phyloP scores from a whole-genome alignment of 2,888 invertebrate species.

The Labia minor region DNA sequence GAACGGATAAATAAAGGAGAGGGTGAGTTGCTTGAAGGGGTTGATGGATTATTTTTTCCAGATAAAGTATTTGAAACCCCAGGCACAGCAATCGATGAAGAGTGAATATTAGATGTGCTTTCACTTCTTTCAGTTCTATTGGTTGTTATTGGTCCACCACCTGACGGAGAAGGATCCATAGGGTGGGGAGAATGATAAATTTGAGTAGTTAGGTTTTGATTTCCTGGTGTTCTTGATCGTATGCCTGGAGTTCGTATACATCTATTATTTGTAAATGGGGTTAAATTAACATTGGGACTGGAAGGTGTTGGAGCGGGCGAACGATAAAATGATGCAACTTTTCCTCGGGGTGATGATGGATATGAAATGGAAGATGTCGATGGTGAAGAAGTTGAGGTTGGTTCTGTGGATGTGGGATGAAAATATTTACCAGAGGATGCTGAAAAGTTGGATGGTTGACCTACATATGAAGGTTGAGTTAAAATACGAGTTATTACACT shows the following conservation, averaged over 20 bases:
- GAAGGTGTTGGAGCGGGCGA: constrained; percentile 27
- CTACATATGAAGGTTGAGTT: constrained; percentile 36
- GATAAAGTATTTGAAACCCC: background rate
- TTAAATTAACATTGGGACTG: constrained; percentile 24
- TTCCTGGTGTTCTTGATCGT: constrained; percentile 33
- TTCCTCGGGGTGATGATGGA: constrained; percentile 18
- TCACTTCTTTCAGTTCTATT: constrained; percentile 8
- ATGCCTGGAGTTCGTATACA: background rate
- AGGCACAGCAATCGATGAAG: too few relatives aligned
- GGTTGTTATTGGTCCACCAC: constrained; percentile 38
- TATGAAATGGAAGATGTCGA: constrained; percentile 18
- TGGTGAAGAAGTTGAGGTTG: constrained; percentile 20
- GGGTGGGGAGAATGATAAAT: constrained; percentile 40
- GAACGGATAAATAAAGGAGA: constrained; percentile 29
- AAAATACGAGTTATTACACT: constrained; percentile 51
- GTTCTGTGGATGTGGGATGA: constrained; percentile 26
- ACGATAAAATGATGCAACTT: constrained; percentile 29
- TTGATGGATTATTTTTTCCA: background rate
- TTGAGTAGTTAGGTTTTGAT: constrained; percentile 27
- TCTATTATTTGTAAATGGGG: constrained; percentile 22
- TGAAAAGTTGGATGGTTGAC: constrained; percentile 35
- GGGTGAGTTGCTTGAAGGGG: constrained; percentile 28
- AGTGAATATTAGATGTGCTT: background rate
- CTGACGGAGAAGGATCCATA: constrained; percentile 44
- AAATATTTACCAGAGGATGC: constrained; percentile 38